phyloP scores from a whole-genome alignment of 1,140 invertebrate genomes.

The Cardiocondyla obscurior region DNA sequence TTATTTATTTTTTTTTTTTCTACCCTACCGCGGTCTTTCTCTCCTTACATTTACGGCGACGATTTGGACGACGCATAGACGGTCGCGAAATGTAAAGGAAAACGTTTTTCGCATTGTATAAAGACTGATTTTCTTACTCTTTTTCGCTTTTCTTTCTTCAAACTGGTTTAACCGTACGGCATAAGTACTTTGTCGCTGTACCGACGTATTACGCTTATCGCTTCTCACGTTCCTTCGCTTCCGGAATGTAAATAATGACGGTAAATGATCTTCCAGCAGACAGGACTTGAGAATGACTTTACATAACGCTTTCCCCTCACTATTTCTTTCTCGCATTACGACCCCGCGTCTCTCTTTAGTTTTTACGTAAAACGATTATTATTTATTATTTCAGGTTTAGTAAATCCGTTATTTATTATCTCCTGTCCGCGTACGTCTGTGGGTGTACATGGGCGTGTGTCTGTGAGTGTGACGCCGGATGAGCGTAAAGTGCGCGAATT shows the following conservation, averaged over 20 bases:
- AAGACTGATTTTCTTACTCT: conserved; percentile 6
- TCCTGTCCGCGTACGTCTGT: conserved; percentile 65
- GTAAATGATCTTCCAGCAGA: conserved; percentile 27
- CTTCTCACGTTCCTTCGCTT: conserved; percentile 29
- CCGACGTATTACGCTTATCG: conserved; percentile 29
- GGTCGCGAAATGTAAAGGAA: not conserved
- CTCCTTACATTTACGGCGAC: not conserved
- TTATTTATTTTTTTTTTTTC: too few relatives aligned
- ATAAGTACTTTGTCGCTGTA: conserved; percentile 10
- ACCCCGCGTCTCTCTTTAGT: not conserved
- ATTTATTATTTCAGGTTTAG: conserved; percentile 34
- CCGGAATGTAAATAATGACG: conserved; percentile 29
- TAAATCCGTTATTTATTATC: conserved; percentile 25
- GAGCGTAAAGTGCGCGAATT: conserved; percentile 67
- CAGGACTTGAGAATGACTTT: conserved; percentile 5
- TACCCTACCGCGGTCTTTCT: too few relatives aligned
- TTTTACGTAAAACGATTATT: not conserved
- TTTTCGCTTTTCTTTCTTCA: conserved; percentile 19
- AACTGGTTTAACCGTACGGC: not conserved
- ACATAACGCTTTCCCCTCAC: not conserved
- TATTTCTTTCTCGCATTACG: conserved; percentile 28
- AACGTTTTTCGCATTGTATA: conserved; percentile 15
- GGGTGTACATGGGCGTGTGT: conserved; percentile 63
- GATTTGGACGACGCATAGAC: conserved; percentile 34
- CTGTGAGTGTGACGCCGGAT: conserved; percentile 67